Evolutionary conservation across 2,797 vertebrate species (phyloP).

Genomic region (Platyrinchus mystaceus): DNA sequence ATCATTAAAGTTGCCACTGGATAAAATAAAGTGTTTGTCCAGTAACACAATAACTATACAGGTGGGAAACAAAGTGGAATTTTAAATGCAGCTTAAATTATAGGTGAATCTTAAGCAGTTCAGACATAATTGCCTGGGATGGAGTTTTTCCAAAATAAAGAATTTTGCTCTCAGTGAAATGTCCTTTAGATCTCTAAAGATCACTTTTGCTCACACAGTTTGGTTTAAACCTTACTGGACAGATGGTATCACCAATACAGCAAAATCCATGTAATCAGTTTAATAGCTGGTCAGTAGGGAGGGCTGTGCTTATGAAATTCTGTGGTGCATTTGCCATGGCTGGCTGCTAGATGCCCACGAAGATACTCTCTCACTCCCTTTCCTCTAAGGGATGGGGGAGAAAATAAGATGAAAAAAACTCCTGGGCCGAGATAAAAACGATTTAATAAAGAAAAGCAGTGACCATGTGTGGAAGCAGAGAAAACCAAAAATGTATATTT

Average conservation of each 20-base stretch:
- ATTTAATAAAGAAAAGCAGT: background rate
- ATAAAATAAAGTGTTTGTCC: background rate
- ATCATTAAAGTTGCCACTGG: background rate
- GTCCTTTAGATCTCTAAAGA: background rate
- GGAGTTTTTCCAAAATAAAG: conserved; percentile 11
- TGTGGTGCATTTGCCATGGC: background rate
- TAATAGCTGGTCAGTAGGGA: conserved; percentile 1
- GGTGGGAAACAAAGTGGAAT: background rate
- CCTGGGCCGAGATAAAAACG: background rate
- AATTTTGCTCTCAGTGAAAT: background rate
- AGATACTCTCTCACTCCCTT: background rate
- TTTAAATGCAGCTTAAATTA: conserved; percentile 9
- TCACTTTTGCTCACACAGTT: background rate
- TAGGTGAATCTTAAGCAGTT: background rate
- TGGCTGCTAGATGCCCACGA: background rate
- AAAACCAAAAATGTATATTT: background rate
- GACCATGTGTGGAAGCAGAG: background rate
- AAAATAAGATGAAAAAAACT: background rate
- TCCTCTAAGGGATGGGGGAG: background rate
- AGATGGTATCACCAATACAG: background rate
- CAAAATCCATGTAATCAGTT: background rate
- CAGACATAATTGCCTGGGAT: background rate
- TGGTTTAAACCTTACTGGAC: background rate
- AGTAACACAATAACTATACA: background rate
- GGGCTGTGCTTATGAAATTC: background rate